Conservation (phyloP, 2,888 invertebrate genomes). For the Cheiracanthium punctorium region DNA sequence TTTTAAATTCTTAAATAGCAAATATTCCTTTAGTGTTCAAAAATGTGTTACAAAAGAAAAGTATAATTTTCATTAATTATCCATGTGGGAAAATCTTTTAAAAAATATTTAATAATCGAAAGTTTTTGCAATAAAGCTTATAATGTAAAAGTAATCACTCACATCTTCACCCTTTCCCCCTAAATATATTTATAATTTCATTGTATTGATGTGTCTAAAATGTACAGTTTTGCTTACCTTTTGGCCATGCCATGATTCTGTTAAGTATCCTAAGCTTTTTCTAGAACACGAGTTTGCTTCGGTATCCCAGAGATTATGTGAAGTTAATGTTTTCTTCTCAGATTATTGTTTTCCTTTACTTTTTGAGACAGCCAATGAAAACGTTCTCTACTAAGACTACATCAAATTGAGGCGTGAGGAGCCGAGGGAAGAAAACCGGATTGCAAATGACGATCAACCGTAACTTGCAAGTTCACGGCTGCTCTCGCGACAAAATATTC, state of each 20-base stretch:
- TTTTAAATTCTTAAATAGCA: too few relatives aligned
- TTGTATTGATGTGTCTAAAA: too few relatives aligned
- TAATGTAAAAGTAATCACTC: too few relatives aligned
- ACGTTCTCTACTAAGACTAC: not conserved
- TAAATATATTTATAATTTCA: too few relatives aligned
- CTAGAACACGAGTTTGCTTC: not conserved
- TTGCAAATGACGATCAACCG: conserved; percentile 10
- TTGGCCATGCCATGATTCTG: conserved; percentile 29
- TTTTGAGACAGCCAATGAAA: not conserved
- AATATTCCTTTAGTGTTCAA: too few relatives aligned
- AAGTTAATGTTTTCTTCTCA: not conserved
- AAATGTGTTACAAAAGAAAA: too few relatives aligned
- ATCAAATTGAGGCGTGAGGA: not conserved
- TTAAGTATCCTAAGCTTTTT: not conserved
- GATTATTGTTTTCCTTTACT: not conserved
- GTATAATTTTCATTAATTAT: too few relatives aligned
- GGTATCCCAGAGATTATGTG: not conserved
- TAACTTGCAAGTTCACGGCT: conserved; percentile 11
- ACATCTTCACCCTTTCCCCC: too few relatives aligned
- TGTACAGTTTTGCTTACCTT: not conserved
- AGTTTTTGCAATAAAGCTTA: too few relatives aligned
- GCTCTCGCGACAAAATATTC: too few relatives aligned
- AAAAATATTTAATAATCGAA: too few relatives aligned
- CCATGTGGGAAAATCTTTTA: too few relatives aligned
- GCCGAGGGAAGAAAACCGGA: not conserved